Evolutionary conservation across 2,797 vertebrate species (phyloP).

Genomic region (Vultur gryphus): DNA sequence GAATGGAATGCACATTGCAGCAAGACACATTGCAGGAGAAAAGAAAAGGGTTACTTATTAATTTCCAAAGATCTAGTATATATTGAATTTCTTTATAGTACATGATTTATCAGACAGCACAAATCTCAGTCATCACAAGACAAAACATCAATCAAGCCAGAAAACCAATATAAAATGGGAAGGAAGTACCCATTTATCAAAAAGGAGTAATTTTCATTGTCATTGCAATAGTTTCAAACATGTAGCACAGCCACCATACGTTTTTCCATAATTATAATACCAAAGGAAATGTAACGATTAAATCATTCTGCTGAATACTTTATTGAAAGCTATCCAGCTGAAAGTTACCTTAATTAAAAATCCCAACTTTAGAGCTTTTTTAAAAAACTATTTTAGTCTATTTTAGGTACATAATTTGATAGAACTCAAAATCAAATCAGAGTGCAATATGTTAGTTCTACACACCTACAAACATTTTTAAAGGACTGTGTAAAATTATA

Average conservation of each 20-base stretch:
- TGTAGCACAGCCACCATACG: not conserved
- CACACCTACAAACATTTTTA: not conserved
- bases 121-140: slow-evolving; percentile 48
- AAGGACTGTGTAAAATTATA: not conserved
- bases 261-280: slow-evolving; percentile 39
- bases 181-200: slow-evolving; percentile 51
- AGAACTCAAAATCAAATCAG: not conserved
- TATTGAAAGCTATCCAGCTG: not conserved
- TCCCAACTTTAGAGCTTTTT: not conserved
- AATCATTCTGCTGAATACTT: slow-evolving; percentile 1
- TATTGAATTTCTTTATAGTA: slow-evolving; percentile 52
- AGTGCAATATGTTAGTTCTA: not conserved
- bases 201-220: slow-evolving; percentile 19
- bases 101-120: slow-evolving; percentile 57
- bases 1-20: slow-evolving; percentile 74
- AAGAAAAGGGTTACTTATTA: slow-evolving; percentile 73
- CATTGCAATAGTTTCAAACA: slow-evolving; percentile 51
- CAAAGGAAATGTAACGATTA: slow-evolving; percentile 42
- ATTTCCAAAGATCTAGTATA: slow-evolving; percentile 60
- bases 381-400: not conserved
- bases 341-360: slow-evolving; percentile 3
- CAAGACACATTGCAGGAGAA: slow-evolving; percentile 67
- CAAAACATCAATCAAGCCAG: slow-evolving; percentile 51
- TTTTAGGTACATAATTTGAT: not conserved
- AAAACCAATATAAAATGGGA: slow-evolving; percentile 56